A percentile compares a stretch with the other conserved stretches of the same genome.
These are phyloP conservation scores for Caenorhabditis tropicalis DNA, from an alignment of 1,140 invertebrate species.

Conservation along the genomic window DNA sequence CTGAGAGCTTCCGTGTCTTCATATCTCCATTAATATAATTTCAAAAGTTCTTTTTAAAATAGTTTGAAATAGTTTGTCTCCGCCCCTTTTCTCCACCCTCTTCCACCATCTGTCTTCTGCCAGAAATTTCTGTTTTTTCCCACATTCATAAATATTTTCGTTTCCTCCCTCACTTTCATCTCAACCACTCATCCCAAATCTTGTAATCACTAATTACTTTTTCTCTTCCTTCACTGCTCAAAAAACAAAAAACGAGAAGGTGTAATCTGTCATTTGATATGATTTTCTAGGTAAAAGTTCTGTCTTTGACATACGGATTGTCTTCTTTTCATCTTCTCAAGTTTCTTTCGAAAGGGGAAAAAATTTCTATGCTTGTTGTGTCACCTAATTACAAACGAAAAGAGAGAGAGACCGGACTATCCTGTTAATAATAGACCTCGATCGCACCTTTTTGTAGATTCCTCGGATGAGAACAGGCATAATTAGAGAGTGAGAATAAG, in stretches of 20 bases:
- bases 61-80: neutral
- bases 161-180: conserved; percentile 1
- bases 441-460: conserved; percentile 13
- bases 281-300: neutral
- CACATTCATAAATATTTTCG: conserved; percentile 33
- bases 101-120: neutral
- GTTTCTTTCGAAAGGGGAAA: neutral
- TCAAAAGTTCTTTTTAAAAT: neutral
- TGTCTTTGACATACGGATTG: neutral
- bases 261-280: conserved; percentile 8
- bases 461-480: neutral
- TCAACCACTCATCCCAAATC: neutral
- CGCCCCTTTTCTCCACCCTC: neutral
- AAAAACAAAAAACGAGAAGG: neutral
- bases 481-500: conserved; percentile 1
- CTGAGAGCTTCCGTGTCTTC: no score
- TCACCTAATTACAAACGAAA: conserved; percentile 24
- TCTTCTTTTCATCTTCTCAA: conserved; percentile 8
- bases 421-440: conserved; percentile 41
- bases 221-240: neutral
- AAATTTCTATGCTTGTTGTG: neutral
- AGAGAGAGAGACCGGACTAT: conserved; percentile 26
- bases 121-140: neutral
- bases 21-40: no score
- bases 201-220: conserved; percentile 32